Percentiles rank a stretch among this genome's conserved stretches.
Conservation (phyloP, 2,797 vertebrate genomes). For the Arctocebus calabarensis region DNA sequence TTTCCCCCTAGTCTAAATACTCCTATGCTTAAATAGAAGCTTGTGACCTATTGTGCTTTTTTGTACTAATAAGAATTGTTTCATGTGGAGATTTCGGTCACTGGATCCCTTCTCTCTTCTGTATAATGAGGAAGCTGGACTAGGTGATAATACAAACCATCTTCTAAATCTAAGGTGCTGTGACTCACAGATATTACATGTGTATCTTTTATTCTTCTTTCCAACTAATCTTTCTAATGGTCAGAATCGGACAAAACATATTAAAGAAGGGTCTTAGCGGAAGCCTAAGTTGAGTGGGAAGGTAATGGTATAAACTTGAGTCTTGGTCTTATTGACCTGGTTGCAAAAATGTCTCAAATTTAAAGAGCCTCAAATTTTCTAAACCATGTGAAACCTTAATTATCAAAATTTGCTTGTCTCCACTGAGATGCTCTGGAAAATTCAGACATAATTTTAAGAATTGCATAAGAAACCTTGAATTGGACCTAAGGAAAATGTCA, state of each 20-base stretch:
- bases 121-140: neutral
- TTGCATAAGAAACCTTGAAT: slow-evolving; percentile 24
- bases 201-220: neutral
- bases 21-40: neutral
- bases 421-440: neutral
- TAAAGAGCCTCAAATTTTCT: neutral
- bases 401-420: neutral
- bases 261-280: neutral
- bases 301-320: neutral
- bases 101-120: neutral
- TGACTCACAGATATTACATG: neutral
- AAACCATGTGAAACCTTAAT: neutral
- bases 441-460: neutral
- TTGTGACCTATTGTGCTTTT: neutral
- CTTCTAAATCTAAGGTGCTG: neutral
- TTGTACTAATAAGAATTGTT: neutral
- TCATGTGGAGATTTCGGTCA: neutral
- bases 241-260: neutral
- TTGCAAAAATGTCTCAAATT: too few relatives aligned
- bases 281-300: neutral
- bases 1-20: neutral
- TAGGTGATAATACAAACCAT: neutral
- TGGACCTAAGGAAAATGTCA: neutral
- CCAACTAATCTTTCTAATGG: neutral
- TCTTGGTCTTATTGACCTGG: neutral